Conservation (phyloP, 1,140 invertebrate species). For the Atta cephalotes region DNA sequence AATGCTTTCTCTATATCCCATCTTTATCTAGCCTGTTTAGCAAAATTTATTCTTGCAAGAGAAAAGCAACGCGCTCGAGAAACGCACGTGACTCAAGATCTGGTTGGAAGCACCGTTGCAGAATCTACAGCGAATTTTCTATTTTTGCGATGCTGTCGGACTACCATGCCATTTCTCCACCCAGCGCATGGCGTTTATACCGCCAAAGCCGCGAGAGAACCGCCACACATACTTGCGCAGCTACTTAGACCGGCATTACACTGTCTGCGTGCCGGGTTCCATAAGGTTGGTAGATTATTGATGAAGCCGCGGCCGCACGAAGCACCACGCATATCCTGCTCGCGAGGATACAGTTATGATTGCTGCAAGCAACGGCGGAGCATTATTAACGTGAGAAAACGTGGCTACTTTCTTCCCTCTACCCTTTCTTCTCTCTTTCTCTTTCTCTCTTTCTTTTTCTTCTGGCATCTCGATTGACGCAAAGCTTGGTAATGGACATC, state of each 20-base stretch:
- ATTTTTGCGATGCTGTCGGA: constrained; percentile 25
- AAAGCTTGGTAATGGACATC: constrained; percentile 58
- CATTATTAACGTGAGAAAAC: constrained; percentile 81
- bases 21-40: constrained; percentile 8
- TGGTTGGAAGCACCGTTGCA: background rate
- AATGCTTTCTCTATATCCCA: background rate
- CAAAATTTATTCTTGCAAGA: constrained; percentile 38
- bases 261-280: constrained; percentile 62
- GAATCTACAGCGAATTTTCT: constrained; percentile 44
- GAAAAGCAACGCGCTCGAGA: constrained; percentile 19
- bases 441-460: background rate
- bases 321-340: constrained; percentile 62
- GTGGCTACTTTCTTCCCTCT: constrained; percentile 35
- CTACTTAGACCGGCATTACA: constrained; percentile 67
- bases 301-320: constrained; percentile 60
- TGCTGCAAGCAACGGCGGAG: constrained; percentile 71
- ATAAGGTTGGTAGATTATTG: constrained; percentile 73
- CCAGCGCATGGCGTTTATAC: constrained; percentile 41
- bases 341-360: constrained; percentile 80
- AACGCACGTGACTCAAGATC: constrained; percentile 41
- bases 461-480: constrained; percentile 11
- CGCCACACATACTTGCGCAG: constrained; percentile 35
- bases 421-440: background rate
- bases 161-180: constrained; percentile 8
- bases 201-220: constrained; percentile 39